Conservation (phyloP, 2,113 vertebrate genomes). For the Centropus unirufus region DNA sequence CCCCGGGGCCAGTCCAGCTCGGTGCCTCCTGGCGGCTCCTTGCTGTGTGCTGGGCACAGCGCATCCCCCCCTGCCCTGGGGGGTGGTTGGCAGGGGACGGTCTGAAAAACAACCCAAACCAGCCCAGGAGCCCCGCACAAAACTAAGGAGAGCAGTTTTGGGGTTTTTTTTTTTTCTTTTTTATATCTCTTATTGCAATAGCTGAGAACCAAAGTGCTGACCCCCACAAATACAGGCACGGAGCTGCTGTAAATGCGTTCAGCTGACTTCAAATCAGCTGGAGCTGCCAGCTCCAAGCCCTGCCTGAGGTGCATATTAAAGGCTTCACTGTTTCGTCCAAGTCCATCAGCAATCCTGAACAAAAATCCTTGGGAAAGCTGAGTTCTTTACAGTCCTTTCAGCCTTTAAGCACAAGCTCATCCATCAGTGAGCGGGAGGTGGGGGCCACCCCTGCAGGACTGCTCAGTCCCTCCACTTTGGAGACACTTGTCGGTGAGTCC, state of each 20-base stretch:
- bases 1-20: accelerated
- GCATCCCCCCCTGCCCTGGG: neutral
- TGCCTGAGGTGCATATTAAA: neutral
- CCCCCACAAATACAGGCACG: neutral
- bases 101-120: too few relatives aligned
- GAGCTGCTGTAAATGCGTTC: accelerated
- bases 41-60: neutral
- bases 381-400: neutral
- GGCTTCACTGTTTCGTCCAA: neutral
- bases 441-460: neutral
- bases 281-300: neutral
- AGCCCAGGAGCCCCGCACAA: too few relatives aligned
- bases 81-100: accelerated
- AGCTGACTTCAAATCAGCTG: neutral
- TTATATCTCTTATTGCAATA: neutral
- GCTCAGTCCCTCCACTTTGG: neutral
- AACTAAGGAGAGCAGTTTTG: neutral
- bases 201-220: neutral
- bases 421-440: neutral
- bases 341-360: neutral
- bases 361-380: neutral
- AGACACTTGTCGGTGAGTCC: neutral
- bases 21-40: neutral
- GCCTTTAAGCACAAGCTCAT: neutral
- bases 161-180: neutral